Conservation (phyloP, 2,888 invertebrate species). For the Deroplatys truncata region DNA sequence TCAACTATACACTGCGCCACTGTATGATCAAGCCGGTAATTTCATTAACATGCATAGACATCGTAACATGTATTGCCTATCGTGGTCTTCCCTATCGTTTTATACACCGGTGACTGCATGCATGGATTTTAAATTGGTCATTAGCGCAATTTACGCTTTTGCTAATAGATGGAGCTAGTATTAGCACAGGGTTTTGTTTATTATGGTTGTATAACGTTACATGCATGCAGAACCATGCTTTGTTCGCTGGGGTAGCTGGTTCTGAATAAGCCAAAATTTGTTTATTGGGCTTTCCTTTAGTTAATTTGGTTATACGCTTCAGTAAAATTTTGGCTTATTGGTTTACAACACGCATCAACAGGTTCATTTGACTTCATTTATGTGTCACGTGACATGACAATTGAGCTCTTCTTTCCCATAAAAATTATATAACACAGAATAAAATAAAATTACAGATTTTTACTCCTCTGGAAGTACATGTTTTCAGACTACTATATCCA, state of each 20-base stretch:
- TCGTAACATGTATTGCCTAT: background rate
- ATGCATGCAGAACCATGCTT: background rate
- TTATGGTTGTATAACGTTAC: background rate
- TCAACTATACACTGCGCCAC: background rate
- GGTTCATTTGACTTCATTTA: background rate
- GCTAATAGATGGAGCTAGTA: background rate
- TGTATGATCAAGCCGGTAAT: background rate
- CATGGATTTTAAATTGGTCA: slow-evolving; percentile 1
- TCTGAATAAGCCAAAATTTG: background rate
- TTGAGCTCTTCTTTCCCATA: no score
- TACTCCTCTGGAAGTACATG: no score
- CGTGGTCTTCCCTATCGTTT: background rate
- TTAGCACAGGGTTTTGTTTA: background rate
- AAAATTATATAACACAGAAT: no score
- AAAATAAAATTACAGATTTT: no score
- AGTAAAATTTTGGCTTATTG: background rate
- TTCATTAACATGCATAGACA: background rate
- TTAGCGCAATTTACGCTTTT: slow-evolving; percentile 11
- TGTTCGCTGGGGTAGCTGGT: background rate
- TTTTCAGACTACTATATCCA: no score
- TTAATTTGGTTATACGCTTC: background rate
- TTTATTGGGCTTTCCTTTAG: background rate
- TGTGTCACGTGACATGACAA: no score
- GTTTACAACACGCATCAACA: background rate
- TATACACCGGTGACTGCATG: background rate